These are phyloP conservation scores for Teleogryllus oceanicus DNA, from an alignment of 2,888 invertebrate species.

Conservation along the genomic window DNA sequence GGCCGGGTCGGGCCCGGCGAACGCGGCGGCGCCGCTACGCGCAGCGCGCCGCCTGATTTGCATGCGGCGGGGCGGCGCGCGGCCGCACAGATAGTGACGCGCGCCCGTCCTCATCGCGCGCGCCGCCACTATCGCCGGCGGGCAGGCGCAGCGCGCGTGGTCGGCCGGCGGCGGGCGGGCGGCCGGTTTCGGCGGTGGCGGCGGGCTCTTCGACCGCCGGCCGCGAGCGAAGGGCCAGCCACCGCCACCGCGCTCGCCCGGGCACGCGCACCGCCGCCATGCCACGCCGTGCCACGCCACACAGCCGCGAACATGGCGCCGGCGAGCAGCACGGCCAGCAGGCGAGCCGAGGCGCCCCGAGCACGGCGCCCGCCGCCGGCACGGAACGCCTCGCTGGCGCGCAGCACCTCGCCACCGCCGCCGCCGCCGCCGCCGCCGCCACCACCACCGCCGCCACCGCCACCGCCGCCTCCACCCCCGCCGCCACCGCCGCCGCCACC, in stretches of 20 bases:
- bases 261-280: too few species aligned
- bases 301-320: too few species aligned
- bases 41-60: not conserved
- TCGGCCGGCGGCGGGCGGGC: not conserved
- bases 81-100: not conserved
- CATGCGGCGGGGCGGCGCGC: not conserved
- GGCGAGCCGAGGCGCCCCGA: not conserved
- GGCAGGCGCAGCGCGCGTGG: not conserved
- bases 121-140: not conserved
- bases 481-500: too few species aligned
- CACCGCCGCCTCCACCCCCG: not conserved
- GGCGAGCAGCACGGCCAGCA: not conserved
- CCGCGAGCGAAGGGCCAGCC: not conserved
- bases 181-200: not conserved
- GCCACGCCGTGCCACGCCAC: too few species aligned
- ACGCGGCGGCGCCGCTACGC: too few species aligned
- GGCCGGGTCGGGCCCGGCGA: not conserved
- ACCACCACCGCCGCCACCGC: not conserved
- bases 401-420: not conserved
- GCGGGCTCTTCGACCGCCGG: not conserved
- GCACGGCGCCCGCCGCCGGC: not conserved
- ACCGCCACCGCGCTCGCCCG: too few species aligned
- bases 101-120: not conserved
- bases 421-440: not conserved
- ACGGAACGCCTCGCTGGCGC: not conserved